Conservation (phyloP, 2,113 vertebrate genomes). For the Oreocharis arfaki region DNA sequence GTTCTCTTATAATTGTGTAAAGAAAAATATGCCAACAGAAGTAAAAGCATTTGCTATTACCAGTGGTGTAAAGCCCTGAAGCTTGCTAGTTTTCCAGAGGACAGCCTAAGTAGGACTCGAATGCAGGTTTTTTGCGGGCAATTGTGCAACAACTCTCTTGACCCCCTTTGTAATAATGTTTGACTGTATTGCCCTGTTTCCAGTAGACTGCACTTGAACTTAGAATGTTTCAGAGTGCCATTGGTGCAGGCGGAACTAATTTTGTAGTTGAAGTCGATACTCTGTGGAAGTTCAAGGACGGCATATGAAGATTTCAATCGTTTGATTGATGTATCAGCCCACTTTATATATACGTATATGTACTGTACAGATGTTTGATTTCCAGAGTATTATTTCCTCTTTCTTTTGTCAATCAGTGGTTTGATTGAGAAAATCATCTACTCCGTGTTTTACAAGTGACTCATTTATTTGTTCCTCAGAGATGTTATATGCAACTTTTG, state of each 20-base stretch:
- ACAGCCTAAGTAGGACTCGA: not conserved
- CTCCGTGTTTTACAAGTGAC: not conserved
- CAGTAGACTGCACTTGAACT: not conserved
- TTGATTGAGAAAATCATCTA: not conserved
- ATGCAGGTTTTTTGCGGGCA: not conserved
- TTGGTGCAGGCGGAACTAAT: not conserved
- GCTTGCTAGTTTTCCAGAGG: not conserved
- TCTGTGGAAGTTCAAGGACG: not conserved
- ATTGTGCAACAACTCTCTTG: accelerated
- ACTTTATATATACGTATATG: not conserved
- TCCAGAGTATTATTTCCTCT: not conserved
- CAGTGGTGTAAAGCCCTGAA: not conserved
- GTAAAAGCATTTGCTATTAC: accelerated
- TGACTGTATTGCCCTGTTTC: not conserved
- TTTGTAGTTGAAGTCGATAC: not conserved
- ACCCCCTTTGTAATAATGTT: not conserved
- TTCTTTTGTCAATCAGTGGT: not conserved
- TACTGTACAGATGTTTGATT: not conserved
- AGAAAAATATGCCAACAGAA: not conserved
- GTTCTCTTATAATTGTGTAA: not conserved
- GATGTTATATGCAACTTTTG: not conserved
- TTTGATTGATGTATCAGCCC: not conserved
- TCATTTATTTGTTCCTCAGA: not conserved
- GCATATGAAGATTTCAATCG: not conserved
- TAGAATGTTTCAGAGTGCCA: not conserved